A percentile compares a stretch with the other conserved stretches of the same genome.
Conservation (phyloP, 2,113 vertebrate genomes). For the Nothocercus nigrocapillus region DNA sequence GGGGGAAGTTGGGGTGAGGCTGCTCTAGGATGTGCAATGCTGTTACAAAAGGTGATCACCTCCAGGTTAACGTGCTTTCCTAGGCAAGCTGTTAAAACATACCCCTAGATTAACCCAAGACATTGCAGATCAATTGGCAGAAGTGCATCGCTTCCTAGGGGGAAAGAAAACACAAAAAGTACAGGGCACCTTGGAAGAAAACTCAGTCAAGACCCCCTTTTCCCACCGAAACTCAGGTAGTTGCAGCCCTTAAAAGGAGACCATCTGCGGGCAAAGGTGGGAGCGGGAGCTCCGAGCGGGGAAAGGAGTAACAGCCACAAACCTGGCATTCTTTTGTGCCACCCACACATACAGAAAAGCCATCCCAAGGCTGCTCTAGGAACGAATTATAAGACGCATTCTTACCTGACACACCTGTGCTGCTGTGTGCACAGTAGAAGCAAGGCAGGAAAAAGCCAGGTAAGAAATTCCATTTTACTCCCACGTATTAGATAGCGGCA, state of each 20-base stretch:
- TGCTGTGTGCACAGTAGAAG: constrained; percentile 72
- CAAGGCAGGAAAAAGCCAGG: constrained; percentile 70
- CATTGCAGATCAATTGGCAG: background rate
- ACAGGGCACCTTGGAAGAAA: background rate
- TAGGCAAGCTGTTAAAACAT: background rate
- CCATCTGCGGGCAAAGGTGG: background rate
- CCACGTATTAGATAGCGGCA: constrained; percentile 28
- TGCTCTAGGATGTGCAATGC: background rate
- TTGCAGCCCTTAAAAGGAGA: rapidly evolving
- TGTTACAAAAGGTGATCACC: background rate
- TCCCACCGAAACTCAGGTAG: background rate
- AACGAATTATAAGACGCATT: background rate
- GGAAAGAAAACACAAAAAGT: too few species aligned
- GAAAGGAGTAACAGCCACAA: background rate
- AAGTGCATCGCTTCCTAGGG: background rate
- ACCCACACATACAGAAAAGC: background rate
- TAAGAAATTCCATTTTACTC: constrained; percentile 73
- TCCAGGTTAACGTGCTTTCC: background rate
- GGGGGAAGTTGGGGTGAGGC: background rate
- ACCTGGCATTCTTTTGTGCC: background rate
- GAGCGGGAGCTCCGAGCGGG: background rate
- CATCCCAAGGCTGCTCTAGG: background rate
- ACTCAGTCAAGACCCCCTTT: background rate
- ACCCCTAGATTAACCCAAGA: background rate
- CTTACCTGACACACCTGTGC: constrained; percentile 80